Evolutionary conservation across 2,888 invertebrate species (phyloP).

Genomic region (Agrochola circellaris): DNA sequence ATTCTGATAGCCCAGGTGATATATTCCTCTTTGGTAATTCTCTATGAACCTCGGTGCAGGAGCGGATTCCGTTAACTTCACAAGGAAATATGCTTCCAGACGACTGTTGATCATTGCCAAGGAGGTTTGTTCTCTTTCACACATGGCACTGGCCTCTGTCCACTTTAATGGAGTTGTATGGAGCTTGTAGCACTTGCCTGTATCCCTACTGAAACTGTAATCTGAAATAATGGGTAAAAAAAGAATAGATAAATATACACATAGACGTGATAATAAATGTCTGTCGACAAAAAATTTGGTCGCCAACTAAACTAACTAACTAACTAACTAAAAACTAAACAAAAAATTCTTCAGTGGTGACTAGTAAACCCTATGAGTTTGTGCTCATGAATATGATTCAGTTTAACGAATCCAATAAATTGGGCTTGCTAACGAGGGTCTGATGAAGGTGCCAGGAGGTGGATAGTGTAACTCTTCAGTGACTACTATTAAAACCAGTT

Average conservation of each 20-base stretch:
- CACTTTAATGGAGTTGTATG: slow-evolving; percentile 78
- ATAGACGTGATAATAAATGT: background rate
- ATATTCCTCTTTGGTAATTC: slow-evolving; percentile 55
- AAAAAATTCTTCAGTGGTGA: no score
- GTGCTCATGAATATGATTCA: no score
- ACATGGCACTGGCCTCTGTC: slow-evolving; percentile 77
- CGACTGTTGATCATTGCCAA: slow-evolving; percentile 77
- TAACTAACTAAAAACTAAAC: no score
- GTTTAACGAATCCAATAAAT: no score
- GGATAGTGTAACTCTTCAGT: no score
- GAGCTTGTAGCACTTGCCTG: slow-evolving; percentile 81
- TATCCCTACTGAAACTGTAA: slow-evolving; percentile 72
- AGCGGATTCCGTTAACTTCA: slow-evolving; percentile 14
- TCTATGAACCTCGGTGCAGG: slow-evolving; percentile 9
- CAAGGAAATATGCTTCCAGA: slow-evolving; percentile 48
- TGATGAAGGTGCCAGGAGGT: no score
- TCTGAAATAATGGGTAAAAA: slow-evolving; percentile 68
- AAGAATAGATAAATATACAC: background rate
- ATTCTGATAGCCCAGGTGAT: slow-evolving; percentile 70
- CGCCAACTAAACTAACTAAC: no score
- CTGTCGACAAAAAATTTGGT: background rate
- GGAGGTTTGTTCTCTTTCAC: slow-evolving; percentile 67
- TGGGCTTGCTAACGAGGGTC: no score
- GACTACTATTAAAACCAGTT: no score
- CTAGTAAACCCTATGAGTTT: no score